Evolutionary conservation across 1,140 invertebrate genomes (phyloP).

Genomic region (Teleopsis dalmanni): DNA sequence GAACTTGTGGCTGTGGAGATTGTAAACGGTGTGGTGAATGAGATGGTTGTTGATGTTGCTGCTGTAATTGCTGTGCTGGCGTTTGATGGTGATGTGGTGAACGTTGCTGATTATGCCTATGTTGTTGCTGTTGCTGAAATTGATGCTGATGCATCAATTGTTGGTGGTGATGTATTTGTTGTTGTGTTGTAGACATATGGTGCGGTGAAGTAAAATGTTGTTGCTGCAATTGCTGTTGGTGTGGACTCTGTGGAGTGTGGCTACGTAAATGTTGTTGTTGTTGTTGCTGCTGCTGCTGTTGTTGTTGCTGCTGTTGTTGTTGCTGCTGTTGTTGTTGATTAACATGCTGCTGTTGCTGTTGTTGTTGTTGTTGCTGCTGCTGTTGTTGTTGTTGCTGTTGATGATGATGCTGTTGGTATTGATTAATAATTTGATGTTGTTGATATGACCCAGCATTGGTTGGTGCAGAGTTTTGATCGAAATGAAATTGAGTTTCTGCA

Average conservation of each 20-base stretch:
- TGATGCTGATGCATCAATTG: conserved; percentile 30
- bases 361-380: conserved; percentile 28
- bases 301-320: conserved; percentile 16
- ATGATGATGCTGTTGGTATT: conserved; percentile 34
- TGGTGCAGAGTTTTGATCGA: conserved; percentile 22
- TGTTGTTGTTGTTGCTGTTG: conserved; percentile 23
- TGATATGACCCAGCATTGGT: conserved; percentile 23
- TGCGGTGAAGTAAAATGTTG: conserved; percentile 34
- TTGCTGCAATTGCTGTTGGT: conserved; percentile 24
- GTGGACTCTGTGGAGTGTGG: conserved; percentile 39
- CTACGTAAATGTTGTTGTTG: conserved; percentile 34
- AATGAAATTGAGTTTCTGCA: conserved; percentile 34
- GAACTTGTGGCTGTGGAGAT: conserved; percentile 30
- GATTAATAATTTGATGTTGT: conserved; percentile 33
- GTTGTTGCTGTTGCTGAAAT: conserved; percentile 22
- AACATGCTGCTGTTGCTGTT: conserved; percentile 15
- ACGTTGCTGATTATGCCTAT: conserved; percentile 21
- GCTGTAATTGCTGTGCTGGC: conserved; percentile 22
- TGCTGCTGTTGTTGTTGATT: conserved; percentile 19
- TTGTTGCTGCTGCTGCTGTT: conserved; percentile 21
- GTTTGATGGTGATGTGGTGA: conserved; percentile 24
- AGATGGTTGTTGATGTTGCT: conserved; percentile 32
- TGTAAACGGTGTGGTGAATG: conserved; percentile 28
- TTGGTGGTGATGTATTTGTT: conserved; percentile 32
- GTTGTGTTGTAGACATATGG: conserved; percentile 24